These are phyloP conservation scores for Archilochus colubris DNA, from an alignment of 2,113 vertebrate genomes.

Conservation along the genomic window DNA sequence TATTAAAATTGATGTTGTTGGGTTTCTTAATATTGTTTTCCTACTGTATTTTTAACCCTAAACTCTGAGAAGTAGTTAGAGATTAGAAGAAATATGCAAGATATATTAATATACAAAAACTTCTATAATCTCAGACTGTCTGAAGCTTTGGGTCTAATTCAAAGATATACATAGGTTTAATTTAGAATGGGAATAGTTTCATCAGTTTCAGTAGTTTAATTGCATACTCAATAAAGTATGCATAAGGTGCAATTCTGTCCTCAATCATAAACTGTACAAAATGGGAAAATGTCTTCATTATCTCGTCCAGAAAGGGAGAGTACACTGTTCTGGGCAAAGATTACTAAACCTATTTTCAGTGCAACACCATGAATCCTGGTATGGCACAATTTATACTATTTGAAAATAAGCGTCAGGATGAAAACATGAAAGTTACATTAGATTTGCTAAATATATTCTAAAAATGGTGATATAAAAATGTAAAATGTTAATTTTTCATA, in stretches of 20 bases:
- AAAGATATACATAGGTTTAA: not conserved
- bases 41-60: not conserved
- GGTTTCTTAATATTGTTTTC: not conserved
- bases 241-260: not conserved
- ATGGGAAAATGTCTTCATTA: not conserved
- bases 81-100: not conserved
- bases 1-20: not conserved
- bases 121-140: not conserved
- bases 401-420: not conserved
- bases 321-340: not conserved
- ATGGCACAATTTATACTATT: not conserved
- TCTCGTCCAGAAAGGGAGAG: not conserved
- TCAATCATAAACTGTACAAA: not conserved
- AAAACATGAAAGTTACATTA: not conserved
- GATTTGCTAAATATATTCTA: not conserved
- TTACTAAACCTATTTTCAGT: not conserved
- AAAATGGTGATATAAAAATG: not conserved
- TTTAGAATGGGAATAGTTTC: not conserved
- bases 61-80: not conserved
- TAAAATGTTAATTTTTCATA: not conserved
- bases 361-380: not conserved
- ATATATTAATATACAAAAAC: not conserved
- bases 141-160: conserved; percentile 8
- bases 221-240: not conserved
- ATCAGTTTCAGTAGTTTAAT: not conserved